A percentile compares a stretch with the other conserved stretches of the same genome.
These are phyloP conservation scores for Eurytoma adleriae DNA, from an alignment of 2,888 invertebrate genomes.

Conservation along the genomic window DNA sequence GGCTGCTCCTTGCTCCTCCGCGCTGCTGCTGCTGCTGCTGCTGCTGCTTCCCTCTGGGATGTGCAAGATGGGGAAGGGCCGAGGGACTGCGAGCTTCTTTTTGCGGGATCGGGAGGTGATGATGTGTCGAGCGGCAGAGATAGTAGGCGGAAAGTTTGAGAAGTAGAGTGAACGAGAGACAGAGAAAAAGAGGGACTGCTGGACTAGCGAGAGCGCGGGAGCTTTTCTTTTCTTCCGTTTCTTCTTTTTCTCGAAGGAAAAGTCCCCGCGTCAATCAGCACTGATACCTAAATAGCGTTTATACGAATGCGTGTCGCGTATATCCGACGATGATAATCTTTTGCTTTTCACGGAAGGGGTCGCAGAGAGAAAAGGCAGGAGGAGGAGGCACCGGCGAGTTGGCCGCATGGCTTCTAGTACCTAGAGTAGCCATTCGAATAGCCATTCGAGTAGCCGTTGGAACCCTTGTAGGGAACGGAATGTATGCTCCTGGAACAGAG, in stretches of 20 bases:
- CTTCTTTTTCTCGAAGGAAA: conserved; percentile 21
- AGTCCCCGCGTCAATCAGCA: conserved; percentile 55
- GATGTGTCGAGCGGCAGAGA: conserved; percentile 18
- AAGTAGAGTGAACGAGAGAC: conserved; percentile 56
- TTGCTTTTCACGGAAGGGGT: not conserved
- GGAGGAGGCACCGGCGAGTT: conserved; percentile 62
- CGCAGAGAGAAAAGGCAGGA: conserved; percentile 17
- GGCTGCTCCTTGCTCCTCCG: not conserved
- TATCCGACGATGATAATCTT: conserved; percentile 48
- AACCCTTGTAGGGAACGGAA: conserved; percentile 76
- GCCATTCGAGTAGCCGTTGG: conserved; percentile 76
- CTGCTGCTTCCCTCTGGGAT: not conserved
- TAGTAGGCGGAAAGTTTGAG: not conserved
- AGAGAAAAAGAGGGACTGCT: conserved; percentile 61
- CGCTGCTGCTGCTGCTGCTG: conserved; percentile 14
- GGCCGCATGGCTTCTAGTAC: conserved; percentile 74
- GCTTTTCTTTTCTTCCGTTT: conserved; percentile 28
- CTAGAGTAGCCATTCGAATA: conserved; percentile 76
- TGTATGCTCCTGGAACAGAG: conserved; percentile 76
- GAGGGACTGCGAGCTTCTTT: conserved; percentile 23
- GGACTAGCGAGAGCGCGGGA: conserved; percentile 65
- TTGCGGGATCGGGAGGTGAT: conserved; percentile 25
- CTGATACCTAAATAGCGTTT: conserved; percentile 54
- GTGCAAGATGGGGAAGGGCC: not conserved
- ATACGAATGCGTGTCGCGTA: conserved; percentile 6